Evolutionary conservation across 92 coral and sea anemone species (phyloP).

Genomic region (Meandrina meandrites): DNA sequence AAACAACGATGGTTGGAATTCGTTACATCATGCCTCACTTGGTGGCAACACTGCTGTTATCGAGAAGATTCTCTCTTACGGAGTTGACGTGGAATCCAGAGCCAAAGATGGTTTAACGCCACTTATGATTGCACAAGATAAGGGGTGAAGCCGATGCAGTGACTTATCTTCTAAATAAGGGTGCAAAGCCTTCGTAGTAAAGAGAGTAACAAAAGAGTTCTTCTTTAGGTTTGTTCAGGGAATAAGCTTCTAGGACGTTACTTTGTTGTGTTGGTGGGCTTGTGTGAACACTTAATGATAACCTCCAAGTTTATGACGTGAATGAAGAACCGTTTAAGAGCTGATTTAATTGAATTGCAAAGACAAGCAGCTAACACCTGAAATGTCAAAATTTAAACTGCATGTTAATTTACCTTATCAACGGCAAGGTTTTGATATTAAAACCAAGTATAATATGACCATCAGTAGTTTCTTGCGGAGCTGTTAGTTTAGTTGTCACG

Average conservation of each 20-base stretch:
- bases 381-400: neutral
- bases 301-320: neutral
- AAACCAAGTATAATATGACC: no score
- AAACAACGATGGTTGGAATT: slow-evolving; percentile 8
- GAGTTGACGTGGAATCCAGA: slow-evolving; percentile 4
- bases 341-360: no score
- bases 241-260: neutral
- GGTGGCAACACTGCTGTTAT: slow-evolving; percentile 14
- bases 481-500: neutral
- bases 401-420: neutral
- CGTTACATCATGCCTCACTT: slow-evolving; percentile 1
- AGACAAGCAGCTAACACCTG: no score
- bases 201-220: neutral
- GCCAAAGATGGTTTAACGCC: neutral
- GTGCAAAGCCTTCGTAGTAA: neutral
- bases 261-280: slow-evolving; percentile 4
- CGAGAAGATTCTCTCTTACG: slow-evolving; percentile 17
- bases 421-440: neutral
- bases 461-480: slow-evolving; percentile 10
- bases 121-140: neutral
- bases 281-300: neutral
- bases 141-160: neutral
- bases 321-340: no score
- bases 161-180: neutral
- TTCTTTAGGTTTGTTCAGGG: neutral